Evolutionary conservation across 2,113 vertebrate genomes (phyloP), one percentile per base, ranked within the genome.

Genomic region (Nannobrachium achirus): DNA sequence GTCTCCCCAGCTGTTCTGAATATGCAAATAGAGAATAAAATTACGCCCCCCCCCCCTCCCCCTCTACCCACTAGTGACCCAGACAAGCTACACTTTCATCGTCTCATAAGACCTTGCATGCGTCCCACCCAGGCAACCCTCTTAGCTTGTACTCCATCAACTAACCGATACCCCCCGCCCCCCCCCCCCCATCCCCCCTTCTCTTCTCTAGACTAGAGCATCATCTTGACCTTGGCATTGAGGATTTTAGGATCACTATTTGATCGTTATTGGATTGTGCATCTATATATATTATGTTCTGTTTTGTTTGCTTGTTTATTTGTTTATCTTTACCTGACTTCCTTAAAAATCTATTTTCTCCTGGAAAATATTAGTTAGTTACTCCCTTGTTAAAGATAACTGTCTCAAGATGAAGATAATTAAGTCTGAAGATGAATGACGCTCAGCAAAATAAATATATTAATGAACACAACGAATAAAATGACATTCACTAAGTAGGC

Each of bases 1-100:
- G 85, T 76, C 73, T 76, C 46, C 83, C 75, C 88, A 90, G 87
- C 91, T 92, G 86, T 89, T 92, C 83, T 78, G 75, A 92, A 91
- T 87, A 93, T 91, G 86, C 82, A 92, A 91, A 93, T 82, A 10
- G 50, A 4, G 60, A 67, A 82, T 64, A 71, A 8, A 57, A 46
- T 0, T 4, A 52, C 59, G n/a, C 16, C 40, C 57, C 11, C 5
- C 57, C 85, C 78, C 86, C 73, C 76, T 13, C 53, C 50, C 16
- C 39, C 65, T 49, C 49, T 38, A 60, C 56, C 69, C 25, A 9
- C 62, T 7, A 45, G 33, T 50, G 13, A 57, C 55, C 20, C 68
- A 42, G 44, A 71, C 38, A 67, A 38, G 10, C 65, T 46, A 51
- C 58, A 49, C 53, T 61, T n/a, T 44, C 25, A 10, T 7, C 25